Evolutionary conservation across 2,888 invertebrate genomes (phyloP), one percentile per base, ranked within the genome.

Genomic region (Cheilosia vulpina): DNA sequence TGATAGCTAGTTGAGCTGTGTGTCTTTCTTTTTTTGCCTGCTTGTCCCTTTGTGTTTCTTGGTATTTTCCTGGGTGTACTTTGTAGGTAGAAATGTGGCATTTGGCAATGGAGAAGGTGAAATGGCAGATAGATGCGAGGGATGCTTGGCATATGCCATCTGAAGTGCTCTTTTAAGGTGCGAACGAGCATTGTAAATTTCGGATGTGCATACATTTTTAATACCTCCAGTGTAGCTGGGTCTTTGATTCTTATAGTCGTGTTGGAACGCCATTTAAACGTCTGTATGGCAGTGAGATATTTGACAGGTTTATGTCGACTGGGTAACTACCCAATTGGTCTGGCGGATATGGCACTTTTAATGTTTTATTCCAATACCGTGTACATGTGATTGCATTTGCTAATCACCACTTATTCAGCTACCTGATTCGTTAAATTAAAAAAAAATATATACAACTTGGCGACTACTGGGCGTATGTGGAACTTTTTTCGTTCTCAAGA

Each of bases 101-200:
- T 66, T 79, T 79, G 79, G 72, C 79, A 79, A 79, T 79, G 79
- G 45, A 13, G 13, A 11, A 34, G 27, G 38, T 34, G n/a, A 60
- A 21, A 43, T 6, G 17, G 13, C 15, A n/a, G 38, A 31, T 4
- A 13, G 38, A n/a, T 24, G 45, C 15, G 43, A 13, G 27, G 4
- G 58, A 17, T 62, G 45, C 41, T 78, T 50, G 63, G 52, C 66
- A 79, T 53, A 72, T 34, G 79, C 52, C 58, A 78, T 60, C 34
- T 13, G 58, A 21, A 15, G 43, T 43, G 27, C 43, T 69, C 43
- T 62, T 72, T 73, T 71, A 47, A 77, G 85, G 85, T 80, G 85
- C 76, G 75, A 85, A 72, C 57, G 66, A 68, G 71, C 81, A 72
- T 72, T 81, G 76, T 80, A 85, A 62, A 77, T 80, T 85, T 77